Evolutionary conservation across 2,888 invertebrate species (phyloP), one percentile per base, ranked within the genome.

Genomic region (Ferrisia virgata): DNA sequence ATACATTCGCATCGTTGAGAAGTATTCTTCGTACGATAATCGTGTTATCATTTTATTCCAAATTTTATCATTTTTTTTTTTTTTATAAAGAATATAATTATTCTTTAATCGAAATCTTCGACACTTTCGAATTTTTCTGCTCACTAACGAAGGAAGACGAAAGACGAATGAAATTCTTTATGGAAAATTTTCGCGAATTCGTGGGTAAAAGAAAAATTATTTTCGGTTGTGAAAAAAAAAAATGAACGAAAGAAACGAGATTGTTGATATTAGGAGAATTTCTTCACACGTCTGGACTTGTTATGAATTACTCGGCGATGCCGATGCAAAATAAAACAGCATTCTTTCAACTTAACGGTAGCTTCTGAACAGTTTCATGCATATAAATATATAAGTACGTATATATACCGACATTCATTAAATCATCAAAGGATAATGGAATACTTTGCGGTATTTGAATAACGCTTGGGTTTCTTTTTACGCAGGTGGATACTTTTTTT

Each of bases 341-440:
- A 72, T 72, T 72, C 72, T 72, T 72, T 72, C 72, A 9, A 72
- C 72, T 72, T 72, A 72, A 72, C 72, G 72, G 72, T 72, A 72
- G 72, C 72, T 72, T 22, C 33, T 72, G 72, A 72, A 72, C 72
- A 72, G 72, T 72, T 72, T 33, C 72, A 33, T 13, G 72, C 36
- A 72, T 72, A 33, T 72, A 72, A 72, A 72, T 72, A 64, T 58
- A 28, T 33, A 18, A n/a, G n/a, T 72, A 33, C n/a, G 9, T 33
- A 9, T 11, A 13, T 64, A 36, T 72, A 72, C 72, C 33, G 72
- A 72, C 72, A 72, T 72, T 72, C 72, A 72, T 72, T 72, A 72
- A 72, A 72, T 33, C 36, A 72, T 72, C 72, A 72, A 72, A 69
- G 31, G 33, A 72, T 72, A 33, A 72, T 72, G 33, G 72, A 72